phyloP scores from a whole-genome alignment of 2,888 invertebrate species.

The Pseudoips prasinana region DNA sequence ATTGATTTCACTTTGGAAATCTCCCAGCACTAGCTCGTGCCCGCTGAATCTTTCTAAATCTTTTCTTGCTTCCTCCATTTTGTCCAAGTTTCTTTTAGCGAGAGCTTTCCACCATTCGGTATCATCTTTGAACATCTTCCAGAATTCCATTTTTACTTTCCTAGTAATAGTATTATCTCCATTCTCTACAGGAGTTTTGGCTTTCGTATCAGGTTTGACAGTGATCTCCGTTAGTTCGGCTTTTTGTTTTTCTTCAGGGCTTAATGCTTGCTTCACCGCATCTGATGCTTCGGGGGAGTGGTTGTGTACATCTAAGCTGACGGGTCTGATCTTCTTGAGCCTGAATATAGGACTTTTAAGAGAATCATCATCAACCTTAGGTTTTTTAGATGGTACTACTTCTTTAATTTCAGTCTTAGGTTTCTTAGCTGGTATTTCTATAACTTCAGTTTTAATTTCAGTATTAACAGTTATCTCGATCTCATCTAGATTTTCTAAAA shows the following conservation, averaged over 20 bases:
- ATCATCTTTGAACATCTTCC: slow-evolving; percentile 73
- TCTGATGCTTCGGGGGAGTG: slow-evolving; percentile 29
- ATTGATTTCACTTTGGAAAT: slow-evolving; percentile 58
- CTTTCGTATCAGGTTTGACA: slow-evolving; percentile 41
- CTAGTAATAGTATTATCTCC: slow-evolving; percentile 42
- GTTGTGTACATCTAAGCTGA: slow-evolving; percentile 44
- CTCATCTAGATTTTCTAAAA: slow-evolving; percentile 69
- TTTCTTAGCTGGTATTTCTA: slow-evolving; percentile 12
- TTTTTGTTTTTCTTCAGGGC: slow-evolving; percentile 51
- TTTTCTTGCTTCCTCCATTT: slow-evolving; percentile 70
- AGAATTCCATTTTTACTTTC: slow-evolving; percentile 58
- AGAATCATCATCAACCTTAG: slow-evolving; percentile 40
- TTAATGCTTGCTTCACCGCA: slow-evolving; percentile 29
- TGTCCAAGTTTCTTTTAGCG: slow-evolving; percentile 70
- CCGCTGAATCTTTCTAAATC: slow-evolving; percentile 74
- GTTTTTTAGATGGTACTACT: slow-evolving; percentile 31
- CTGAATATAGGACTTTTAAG: slow-evolving; percentile 65
- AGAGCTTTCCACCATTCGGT: slow-evolving; percentile 76
- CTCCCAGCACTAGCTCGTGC: slow-evolving; percentile 66
- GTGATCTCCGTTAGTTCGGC: slow-evolving; percentile 47
- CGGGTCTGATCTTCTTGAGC: slow-evolving; percentile 64
- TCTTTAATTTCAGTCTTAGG: slow-evolving; percentile 33
- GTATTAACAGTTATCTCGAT: slow-evolving; percentile 44
- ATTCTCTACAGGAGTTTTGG: slow-evolving; percentile 21
- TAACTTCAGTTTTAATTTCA: slow-evolving; percentile 32